Base-by-base conservation (phyloP, 1,140 invertebrate genomes). In the Anoplolepis gracilipes region DNA sequence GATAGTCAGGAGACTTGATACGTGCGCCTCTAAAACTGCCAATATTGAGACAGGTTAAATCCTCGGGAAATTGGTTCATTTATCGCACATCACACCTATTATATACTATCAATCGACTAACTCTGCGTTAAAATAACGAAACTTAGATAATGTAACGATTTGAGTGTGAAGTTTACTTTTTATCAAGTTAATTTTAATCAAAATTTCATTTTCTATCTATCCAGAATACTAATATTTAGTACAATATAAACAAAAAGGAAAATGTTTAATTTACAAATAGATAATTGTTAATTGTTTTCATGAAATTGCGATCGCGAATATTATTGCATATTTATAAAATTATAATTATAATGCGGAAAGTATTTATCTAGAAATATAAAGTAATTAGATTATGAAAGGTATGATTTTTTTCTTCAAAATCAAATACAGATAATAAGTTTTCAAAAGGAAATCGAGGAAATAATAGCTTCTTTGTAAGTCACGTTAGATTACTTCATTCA, bases 11-110 rank as follows among this genome's bases (percentile, higher is more conserved):
- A 88, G 87, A 76, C 79, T 90, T 85, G 59, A 61, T 91, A 91
- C 89, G 85, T 85, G 90, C 81, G 77, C 84, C 67, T 59, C 78
- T 55, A 69, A 87, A 89, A 86, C 81, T 86, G 67, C 72, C 88
- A 89, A 91, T 88, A 91, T 90, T 79, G 76, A 91, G 90, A 87
- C 85, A 86, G 86, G 89, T 88, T 91, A 92, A 92, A 90, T 92
- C 90, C 90, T 91, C 86, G 64, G 87, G 84, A 92, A 92, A 92
- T 92, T 92, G 92, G 87, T 92, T 91, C 90, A 92, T 92, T 92
- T 92, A 92, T 92, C 90, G 92, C 90, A 88, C 84, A 91, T 91
- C 88, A 86, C 87, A 85, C 89, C 70, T 90, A 91, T 88, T 90
- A 90, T 81, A 67, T 78, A 77, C 79, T 64, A 86, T 84, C 67